A percentile compares a stretch with the other conserved stretches of the same genome.
These are phyloP conservation scores for Ischnus inquisitorius DNA, from an alignment of 2,888 invertebrate genomes.

Conservation along the genomic window DNA sequence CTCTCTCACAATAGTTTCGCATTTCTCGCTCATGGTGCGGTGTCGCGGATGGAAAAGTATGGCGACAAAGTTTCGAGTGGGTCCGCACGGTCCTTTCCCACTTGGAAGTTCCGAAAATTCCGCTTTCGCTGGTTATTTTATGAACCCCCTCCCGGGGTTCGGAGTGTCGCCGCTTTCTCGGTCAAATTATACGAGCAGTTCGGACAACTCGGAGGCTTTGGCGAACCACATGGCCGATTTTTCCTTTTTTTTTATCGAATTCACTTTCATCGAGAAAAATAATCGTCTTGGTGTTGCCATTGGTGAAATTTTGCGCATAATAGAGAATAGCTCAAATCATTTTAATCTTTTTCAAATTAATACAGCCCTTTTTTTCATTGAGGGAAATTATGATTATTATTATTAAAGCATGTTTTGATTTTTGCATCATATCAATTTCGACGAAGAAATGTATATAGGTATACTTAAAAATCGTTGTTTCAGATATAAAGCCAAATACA, in stretches of 20 bases:
- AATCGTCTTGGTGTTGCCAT: background rate
- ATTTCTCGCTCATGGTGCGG: conserved; percentile 5
- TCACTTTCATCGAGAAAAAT: background rate
- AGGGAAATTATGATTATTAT: too few relatives aligned
- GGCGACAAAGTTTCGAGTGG: conserved; percentile 47
- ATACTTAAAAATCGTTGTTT: too few relatives aligned
- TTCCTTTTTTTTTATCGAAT: background rate
- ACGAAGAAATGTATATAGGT: too few relatives aligned
- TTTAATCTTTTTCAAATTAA: too few relatives aligned
- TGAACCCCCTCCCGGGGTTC: background rate
- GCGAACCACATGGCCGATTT: conserved; percentile 41
- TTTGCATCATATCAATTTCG: too few relatives aligned
- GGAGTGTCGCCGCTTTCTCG: background rate
- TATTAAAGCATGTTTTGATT: too few relatives aligned
- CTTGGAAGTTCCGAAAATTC: conserved; percentile 17
- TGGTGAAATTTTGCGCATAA: too few relatives aligned
- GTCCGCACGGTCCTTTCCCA: conserved; percentile 13
- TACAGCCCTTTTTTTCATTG: too few relatives aligned
- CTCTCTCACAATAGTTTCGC: conserved; percentile 18
- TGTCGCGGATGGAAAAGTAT: conserved; percentile 31
- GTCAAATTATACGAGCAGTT: background rate
- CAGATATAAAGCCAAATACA: too few relatives aligned
- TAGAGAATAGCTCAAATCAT: too few relatives aligned
- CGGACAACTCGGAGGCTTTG: conserved; percentile 16
- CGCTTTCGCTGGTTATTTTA: conserved; percentile 3